Base-by-base conservation (phyloP, 2,113 vertebrate genomes). In the Sitta europaea region DNA sequence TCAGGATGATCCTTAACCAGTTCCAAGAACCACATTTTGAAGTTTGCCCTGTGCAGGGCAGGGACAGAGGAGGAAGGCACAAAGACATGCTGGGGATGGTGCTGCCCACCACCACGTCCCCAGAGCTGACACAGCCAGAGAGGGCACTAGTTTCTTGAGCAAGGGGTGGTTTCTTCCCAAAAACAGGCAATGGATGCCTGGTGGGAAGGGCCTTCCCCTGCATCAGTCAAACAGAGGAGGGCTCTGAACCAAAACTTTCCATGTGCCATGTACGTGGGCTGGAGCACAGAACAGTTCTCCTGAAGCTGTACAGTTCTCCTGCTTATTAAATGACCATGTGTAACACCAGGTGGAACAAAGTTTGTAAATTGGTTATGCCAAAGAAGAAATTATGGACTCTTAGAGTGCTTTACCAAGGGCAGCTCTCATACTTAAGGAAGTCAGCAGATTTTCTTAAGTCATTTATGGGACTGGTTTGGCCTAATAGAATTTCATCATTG, bases 81-180 rank as follows among this genome's bases (percentile, higher is more conserved):
- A 47, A 47, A 70, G 54, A 65, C 3, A 1, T 0, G 0, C 7
- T 66, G n/a, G 8, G n/a, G 43, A 22, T 38, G 29, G 20, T 42
- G 29, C 53, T 72, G 47, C 48, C 48, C 14, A 23, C 20, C 18
- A 11, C 25, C 51, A 50, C 24, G 28, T 19, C 40, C 48, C 33
- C 29, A 17, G 33, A 75, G 45, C n/a, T 48, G 55, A 23, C 36
- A 36, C 22, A 24, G 54, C 27, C 57, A 17, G 74, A 67, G 29
- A 29, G 20, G 40, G 17, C 3, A 5, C 8, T 24, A 50, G 25
- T 42, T 72, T 40, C 53, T n/a, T 45, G 36, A 21, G 36, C 31
- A 35, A 62, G 29, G 24, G 20, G 17, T 12, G 5, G 33, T 48
- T 66, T 38, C 71, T 58, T 50, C n/a, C 22, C 66, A 47, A 33